Evolutionary conservation across 2,797 vertebrate species (phyloP).

Genomic region (Muscicapa striata): DNA sequence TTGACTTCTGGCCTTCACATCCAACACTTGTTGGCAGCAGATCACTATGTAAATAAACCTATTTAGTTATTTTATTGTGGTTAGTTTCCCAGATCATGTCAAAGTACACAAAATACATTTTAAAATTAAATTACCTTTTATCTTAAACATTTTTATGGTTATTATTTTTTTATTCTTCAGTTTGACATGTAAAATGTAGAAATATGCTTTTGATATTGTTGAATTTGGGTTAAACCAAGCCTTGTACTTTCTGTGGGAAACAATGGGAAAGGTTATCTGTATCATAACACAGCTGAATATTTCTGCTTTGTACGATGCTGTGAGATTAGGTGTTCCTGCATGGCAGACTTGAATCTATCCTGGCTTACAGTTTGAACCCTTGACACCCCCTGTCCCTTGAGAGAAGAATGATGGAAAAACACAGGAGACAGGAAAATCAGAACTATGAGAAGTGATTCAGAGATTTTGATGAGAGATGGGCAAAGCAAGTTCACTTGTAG

Average conservation of each 20-base stretch:
- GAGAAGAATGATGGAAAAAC: neutral
- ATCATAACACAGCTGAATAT: neutral
- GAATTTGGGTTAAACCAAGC: slow-evolving; percentile 11
- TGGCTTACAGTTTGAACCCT: neutral
- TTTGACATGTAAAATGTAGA: neutral
- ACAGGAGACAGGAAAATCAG: neutral
- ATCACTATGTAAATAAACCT: slow-evolving; percentile 20
- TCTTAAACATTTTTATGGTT: neutral
- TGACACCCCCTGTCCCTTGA: neutral
- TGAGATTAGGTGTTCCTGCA: neutral
- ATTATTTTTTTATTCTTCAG: neutral
- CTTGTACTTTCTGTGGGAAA: neutral
- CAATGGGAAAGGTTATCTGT: slow-evolving; percentile 20
- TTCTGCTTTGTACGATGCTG: neutral
- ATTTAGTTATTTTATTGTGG: neutral
- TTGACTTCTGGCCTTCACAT: slow-evolving; percentile 36
- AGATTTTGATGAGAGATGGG: neutral
- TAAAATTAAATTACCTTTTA: slow-evolving; percentile 30
- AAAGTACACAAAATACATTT: neutral
- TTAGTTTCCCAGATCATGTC: slow-evolving; percentile 25
- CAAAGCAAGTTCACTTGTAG: neutral
- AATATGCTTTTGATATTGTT: neutral
- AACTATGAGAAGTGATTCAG: neutral
- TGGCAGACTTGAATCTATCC: neutral
- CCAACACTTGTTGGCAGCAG: slow-evolving; percentile 18